These are phyloP conservation scores for Dorcus parallelipipedus DNA, from an alignment of 2,888 invertebrate species.

Conservation along the genomic window DNA sequence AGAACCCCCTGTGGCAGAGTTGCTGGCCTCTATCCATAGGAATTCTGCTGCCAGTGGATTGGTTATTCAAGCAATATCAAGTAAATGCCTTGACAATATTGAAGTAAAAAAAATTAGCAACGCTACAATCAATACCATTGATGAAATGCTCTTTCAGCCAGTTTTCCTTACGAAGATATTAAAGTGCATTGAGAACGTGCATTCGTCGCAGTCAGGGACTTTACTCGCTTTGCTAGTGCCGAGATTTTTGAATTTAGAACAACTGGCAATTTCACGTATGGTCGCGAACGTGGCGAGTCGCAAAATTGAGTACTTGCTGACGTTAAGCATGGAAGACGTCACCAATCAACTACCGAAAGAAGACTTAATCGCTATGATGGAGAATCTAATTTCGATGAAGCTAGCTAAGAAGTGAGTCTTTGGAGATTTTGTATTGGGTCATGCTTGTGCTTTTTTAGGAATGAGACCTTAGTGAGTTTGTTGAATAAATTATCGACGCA, in stretches of 20 bases:
- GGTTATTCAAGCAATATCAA: conserved; percentile 68
- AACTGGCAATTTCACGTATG: conserved; percentile 63
- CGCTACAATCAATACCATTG: not conserved
- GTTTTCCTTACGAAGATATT: conserved; percentile 66
- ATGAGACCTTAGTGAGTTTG: conserved; percentile 57
- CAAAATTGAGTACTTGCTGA: conserved; percentile 65
- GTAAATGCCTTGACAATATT: conserved; percentile 58
- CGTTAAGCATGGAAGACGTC: conserved; percentile 59
- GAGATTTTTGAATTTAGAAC: conserved; percentile 63
- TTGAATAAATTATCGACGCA: conserved; percentile 62
- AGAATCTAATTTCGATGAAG: conserved; percentile 57
- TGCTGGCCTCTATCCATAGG: conserved; percentile 58
- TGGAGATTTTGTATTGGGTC: not conserved
- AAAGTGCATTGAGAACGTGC: conserved; percentile 67
- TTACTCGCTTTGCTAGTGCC: conserved; percentile 62
- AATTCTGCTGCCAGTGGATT: conserved; percentile 67
- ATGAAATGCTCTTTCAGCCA: conserved; percentile 51
- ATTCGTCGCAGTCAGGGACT: conserved; percentile 68
- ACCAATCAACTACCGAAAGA: conserved; percentile 64
- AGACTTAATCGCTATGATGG: conserved; percentile 64
- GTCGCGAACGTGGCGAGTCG: conserved; percentile 72
- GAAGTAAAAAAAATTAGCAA: conserved; percentile 37
- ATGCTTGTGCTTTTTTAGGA: conserved; percentile 44
- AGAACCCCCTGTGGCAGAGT: conserved; percentile 65
- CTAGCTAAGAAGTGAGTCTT: conserved; percentile 58